These are phyloP conservation scores for Xiphorhynchus elegans DNA, from an alignment of 2,113 vertebrate genomes.

Conservation along the genomic window DNA sequence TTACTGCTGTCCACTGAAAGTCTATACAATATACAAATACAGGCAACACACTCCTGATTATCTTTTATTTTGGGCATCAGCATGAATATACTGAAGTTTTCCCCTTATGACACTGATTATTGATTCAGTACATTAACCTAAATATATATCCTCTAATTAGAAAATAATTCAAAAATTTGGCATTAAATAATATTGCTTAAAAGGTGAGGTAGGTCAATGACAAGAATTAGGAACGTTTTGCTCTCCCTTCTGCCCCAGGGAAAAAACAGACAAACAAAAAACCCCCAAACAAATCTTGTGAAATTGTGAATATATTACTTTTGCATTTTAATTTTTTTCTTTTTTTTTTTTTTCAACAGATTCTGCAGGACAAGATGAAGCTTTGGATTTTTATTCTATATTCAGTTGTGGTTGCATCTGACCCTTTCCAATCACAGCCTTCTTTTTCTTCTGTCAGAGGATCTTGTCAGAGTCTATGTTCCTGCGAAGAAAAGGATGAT, in stretches of 20 bases:
- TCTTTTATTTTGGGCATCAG: not conserved
- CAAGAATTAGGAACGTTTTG: not conserved
- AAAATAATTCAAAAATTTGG: not conserved
- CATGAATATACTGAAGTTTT: not conserved
- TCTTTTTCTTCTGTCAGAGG: conserved; percentile 75
- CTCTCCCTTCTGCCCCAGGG: rapidly evolving
- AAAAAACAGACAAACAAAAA: not conserved
- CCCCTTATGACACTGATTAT: not conserved
- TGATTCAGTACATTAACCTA: not conserved
- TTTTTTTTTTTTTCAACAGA: not conserved
- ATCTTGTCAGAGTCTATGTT: conserved; percentile 88
- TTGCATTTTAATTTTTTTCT: not conserved
- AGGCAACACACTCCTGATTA: not conserved
- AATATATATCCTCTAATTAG: not conserved
- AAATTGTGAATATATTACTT: not conserved
- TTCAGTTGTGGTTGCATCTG: conserved; percentile 73
- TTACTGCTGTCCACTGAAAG: not conserved
- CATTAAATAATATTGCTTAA: rapidly evolving
- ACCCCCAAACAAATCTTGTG: not conserved
- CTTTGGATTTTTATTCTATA: conserved; percentile 82
- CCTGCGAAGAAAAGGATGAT: conserved; percentile 91
- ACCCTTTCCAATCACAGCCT: conserved; percentile 76
- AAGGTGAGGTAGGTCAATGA: not conserved
- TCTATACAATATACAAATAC: not conserved
- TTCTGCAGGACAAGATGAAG: conserved; percentile 80